A percentile compares a stretch with the other conserved stretches of the same genome.
These are phyloP conservation scores for Masnerella sp. DNA, from an alignment of 2,888 invertebrate genomes.

Conservation along the genomic window DNA sequence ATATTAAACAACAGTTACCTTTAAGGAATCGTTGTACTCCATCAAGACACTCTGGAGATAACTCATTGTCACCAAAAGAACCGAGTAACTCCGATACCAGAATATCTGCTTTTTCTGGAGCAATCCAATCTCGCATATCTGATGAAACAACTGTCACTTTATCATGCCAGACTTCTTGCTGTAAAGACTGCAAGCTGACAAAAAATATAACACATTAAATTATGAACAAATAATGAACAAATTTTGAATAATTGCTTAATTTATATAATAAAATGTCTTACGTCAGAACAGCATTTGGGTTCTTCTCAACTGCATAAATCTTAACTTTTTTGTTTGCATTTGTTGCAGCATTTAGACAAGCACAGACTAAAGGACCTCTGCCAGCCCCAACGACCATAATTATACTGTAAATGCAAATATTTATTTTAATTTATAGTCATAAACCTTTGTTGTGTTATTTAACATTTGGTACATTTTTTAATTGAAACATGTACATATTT, in stretches of 20 bases:
- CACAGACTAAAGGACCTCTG: slow-evolving; percentile 94
- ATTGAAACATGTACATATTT: too few relatives aligned
- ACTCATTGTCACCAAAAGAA: slow-evolving; percentile 99
- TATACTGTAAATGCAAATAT: too few relatives aligned
- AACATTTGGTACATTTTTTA: too few relatives aligned
- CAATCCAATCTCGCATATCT: slow-evolving; percentile 91
- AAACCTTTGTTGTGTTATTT: too few relatives aligned
- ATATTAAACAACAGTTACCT: slow-evolving; percentile 72
- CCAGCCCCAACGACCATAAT: slow-evolving; percentile 97
- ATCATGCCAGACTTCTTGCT: slow-evolving; percentile 87
- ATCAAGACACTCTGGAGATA: slow-evolving; percentile 98
- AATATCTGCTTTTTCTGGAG: slow-evolving; percentile 94
- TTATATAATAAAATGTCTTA: slow-evolving; percentile 65
- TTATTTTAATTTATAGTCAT: too few relatives aligned
- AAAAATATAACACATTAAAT: not conserved
- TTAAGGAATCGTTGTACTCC: slow-evolving; percentile 93
- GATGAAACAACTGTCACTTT: slow-evolving; percentile 88
- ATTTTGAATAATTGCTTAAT: too few relatives aligned
- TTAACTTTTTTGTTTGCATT: slow-evolving; percentile 86
- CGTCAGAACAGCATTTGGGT: slow-evolving; percentile 95
- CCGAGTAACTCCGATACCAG: slow-evolving; percentile 97
- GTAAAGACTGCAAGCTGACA: slow-evolving; percentile 83
- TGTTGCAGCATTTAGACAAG: slow-evolving; percentile 88
- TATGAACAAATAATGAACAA: not conserved
- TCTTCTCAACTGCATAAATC: slow-evolving; percentile 98